Conservation (phyloP, 2,888 invertebrate species). For the Diachrysia chrysitis region DNA sequence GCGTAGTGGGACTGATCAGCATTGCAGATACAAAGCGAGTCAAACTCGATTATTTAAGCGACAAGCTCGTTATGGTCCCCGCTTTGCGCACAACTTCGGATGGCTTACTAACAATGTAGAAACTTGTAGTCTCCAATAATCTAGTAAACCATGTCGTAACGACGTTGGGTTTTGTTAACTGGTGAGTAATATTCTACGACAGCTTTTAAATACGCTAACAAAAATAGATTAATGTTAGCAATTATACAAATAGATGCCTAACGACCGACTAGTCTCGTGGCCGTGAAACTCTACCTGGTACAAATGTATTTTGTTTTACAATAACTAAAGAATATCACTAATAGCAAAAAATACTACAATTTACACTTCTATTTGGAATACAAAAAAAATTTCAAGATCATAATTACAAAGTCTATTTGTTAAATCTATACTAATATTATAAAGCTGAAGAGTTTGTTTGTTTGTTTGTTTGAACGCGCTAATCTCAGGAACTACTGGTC, state of each 20-base stretch:
- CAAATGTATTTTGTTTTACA: neutral
- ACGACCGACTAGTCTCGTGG: neutral
- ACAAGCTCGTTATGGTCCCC: neutral
- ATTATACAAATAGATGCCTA: neutral
- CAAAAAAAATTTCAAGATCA: no score
- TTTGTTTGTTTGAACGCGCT: no score
- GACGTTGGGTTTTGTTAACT: neutral
- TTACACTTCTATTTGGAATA: neutral
- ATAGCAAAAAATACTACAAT: neutral
- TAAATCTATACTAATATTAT: no score
- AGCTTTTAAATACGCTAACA: neutral
- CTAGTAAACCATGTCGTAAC: neutral
- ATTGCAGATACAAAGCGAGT: neutral
- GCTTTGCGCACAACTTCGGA: constrained; percentile 1
- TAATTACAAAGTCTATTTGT: no score
- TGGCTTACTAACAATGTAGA: constrained; percentile 2
- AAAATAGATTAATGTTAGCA: neutral
- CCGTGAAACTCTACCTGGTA: neutral
- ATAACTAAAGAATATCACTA: neutral
- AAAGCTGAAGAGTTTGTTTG: no score
- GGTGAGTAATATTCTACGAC: neutral
- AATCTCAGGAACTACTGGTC: no score
- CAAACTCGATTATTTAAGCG: constrained; percentile 4
- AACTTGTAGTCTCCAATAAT: neutral
- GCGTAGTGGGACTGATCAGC: neutral